A percentile compares a stretch with the other conserved stretches of the same genome.
These are phyloP conservation scores for Itoplectis maculator DNA, from an alignment of 2,888 invertebrate genomes.

Conservation along the genomic window DNA sequence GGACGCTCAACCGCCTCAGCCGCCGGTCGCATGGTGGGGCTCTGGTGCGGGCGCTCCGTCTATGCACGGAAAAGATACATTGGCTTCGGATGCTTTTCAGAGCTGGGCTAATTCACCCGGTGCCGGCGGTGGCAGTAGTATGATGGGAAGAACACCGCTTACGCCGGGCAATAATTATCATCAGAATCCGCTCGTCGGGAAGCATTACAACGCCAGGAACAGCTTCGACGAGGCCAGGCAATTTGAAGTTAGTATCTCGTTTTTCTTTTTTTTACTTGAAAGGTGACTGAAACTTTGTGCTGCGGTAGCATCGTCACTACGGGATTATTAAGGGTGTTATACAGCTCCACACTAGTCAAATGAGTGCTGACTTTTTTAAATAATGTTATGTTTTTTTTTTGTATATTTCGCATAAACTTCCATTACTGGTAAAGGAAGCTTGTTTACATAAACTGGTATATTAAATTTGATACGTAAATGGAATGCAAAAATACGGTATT, in stretches of 20 bases:
- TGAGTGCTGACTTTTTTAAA: no score
- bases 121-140: slow-evolving; percentile 66
- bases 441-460: no score
- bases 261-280: slow-evolving; percentile 34
- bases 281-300: no score
- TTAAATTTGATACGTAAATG: no score
- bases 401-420: no score
- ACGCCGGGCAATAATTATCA: slow-evolving; percentile 76
- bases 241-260: slow-evolving; percentile 76
- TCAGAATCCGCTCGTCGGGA: slow-evolving; percentile 69
- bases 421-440: no score
- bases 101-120: slow-evolving; percentile 77
- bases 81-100: slow-evolving; percentile 74
- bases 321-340: no score
- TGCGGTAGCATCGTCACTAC: no score
- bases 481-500: no score
- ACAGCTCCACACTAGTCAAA: no score
- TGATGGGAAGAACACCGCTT: slow-evolving; percentile 73
- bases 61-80: slow-evolving; percentile 73
- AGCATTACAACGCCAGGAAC: slow-evolving; percentile 73
- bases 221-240: slow-evolving; percentile 76
- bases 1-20: slow-evolving; percentile 77
- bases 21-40: slow-evolving; percentile 80
- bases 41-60: slow-evolving; percentile 67
- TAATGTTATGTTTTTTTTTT: no score